A percentile compares a stretch with the other conserved stretches of the same genome.
phyloP scores from a whole-genome alignment of 1,140 invertebrate genomes.

The Cataglyphis hispanica region DNA sequence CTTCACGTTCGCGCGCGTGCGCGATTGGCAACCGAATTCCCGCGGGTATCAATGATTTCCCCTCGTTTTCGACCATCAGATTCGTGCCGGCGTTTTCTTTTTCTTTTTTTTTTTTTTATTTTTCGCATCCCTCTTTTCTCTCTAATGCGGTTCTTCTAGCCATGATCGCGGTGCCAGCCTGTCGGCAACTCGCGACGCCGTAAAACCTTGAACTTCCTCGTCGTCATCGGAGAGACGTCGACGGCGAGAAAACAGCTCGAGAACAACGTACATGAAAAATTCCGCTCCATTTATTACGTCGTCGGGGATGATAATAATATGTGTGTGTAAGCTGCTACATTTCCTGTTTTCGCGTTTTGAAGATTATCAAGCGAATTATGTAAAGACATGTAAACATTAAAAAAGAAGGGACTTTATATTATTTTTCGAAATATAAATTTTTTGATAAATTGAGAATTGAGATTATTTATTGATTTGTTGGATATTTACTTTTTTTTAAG shows the following conservation, averaged over 20 bases:
- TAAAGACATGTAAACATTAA: neutral
- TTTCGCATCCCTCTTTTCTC: conserved; percentile 11
- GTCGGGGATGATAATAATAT: neutral
- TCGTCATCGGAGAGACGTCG: conserved; percentile 1
- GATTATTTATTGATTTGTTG: neutral
- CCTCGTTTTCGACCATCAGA: conserved; percentile 38
- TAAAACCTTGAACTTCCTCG: conserved; percentile 66
- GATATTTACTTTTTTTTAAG: neutral
- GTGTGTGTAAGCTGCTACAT: neutral
- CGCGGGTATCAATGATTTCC: conserved; percentile 37
- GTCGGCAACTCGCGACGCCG: conserved; percentile 24
- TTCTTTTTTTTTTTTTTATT: too few species aligned
- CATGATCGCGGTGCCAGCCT: neutral
- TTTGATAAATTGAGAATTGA: conserved; percentile 3
- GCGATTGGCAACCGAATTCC: conserved; percentile 47
- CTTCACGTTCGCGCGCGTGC: conserved; percentile 36
- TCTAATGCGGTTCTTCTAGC: conserved; percentile 8
- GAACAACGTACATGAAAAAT: conserved; percentile 11
- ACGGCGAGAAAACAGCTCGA: conserved; percentile 33
- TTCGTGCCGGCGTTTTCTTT: neutral
- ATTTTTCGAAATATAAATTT: neutral
- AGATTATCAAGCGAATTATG: conserved; percentile 6
- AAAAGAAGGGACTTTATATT: neutral
- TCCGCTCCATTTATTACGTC: neutral
- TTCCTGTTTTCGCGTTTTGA: conserved; percentile 11